Percentiles rank a stretch among this genome's conserved stretches.
These are phyloP conservation scores for Augochlorella aurata DNA, from an alignment of 2,888 invertebrate genomes.

Conservation along the genomic window DNA sequence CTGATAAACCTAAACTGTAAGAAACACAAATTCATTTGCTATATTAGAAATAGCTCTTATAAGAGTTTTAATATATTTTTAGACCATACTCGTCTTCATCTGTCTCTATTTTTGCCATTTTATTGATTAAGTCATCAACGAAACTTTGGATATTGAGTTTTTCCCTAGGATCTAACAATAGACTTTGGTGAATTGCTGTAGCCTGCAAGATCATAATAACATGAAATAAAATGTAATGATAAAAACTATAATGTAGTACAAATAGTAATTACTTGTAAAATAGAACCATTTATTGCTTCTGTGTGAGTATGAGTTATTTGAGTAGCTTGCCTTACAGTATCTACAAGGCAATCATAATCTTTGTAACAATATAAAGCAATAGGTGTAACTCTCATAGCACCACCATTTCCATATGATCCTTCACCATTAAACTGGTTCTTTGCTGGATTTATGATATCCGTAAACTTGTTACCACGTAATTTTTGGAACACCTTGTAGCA, in stretches of 20 bases:
- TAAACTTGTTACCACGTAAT: conserved; percentile 83
- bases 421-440: conserved; percentile 86
- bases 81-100: conserved; percentile 80
- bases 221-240: not conserved
- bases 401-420: conserved; percentile 91
- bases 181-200: conserved; percentile 84
- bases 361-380: conserved; percentile 85
- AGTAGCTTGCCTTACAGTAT: conserved; percentile 83
- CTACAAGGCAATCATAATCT: conserved; percentile 82
- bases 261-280: conserved; percentile 81
- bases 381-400: conserved; percentile 89
- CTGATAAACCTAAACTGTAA: conserved; percentile 77
- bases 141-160: conserved; percentile 83
- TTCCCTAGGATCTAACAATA: conserved; percentile 81
- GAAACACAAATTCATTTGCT: not conserved
- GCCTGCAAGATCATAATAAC: conserved; percentile 79
- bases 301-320: conserved; percentile 86
- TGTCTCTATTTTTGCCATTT: conserved; percentile 83
- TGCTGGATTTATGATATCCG: conserved; percentile 86
- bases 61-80: not conserved
- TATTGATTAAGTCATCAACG: conserved; percentile 82
- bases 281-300: conserved; percentile 84
- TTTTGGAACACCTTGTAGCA: conserved; percentile 82
- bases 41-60: not conserved
- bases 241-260: not conserved